Evolutionary conservation across 2,797 vertebrate species (phyloP).

Genomic region (Eospalax fontanierii): DNA sequence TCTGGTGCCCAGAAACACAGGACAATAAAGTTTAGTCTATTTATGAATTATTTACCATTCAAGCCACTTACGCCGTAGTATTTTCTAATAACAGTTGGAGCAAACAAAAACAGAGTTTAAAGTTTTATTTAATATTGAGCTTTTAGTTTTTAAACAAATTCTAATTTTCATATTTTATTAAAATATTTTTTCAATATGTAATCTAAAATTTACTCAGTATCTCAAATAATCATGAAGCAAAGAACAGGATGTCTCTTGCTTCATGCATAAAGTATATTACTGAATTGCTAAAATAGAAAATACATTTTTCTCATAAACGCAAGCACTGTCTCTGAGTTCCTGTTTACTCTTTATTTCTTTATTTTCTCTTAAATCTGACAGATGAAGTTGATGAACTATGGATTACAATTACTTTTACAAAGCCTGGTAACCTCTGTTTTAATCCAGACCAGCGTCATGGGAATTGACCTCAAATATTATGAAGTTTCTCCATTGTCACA

Average conservation of each 20-base stretch:
- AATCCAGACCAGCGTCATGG: background rate
- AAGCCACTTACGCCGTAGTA: background rate
- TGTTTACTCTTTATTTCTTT: background rate
- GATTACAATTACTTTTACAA: background rate
- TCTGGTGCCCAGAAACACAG: background rate
- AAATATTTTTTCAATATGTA: background rate
- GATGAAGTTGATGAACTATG: background rate
- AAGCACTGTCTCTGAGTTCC: background rate
- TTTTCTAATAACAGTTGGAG: background rate
- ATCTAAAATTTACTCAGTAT: background rate
- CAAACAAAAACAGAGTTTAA: background rate
- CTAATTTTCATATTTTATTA: conserved; percentile 5
- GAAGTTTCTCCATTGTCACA: background rate
- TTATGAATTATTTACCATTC: background rate
- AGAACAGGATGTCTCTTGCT: background rate
- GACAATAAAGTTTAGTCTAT: background rate
- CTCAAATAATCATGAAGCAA: conserved; percentile 39
- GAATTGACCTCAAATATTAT: background rate
- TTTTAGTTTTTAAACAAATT: conserved; percentile 37
- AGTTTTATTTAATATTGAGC: background rate
- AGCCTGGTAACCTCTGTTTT: background rate
- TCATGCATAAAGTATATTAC: background rate
- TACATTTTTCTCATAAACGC: background rate
- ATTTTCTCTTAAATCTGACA: conserved; percentile 24
- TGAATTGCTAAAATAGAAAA: conserved; percentile 20